Base-by-base conservation (phyloP, 2,113 vertebrate genomes). In the Rissa tridactyla region DNA sequence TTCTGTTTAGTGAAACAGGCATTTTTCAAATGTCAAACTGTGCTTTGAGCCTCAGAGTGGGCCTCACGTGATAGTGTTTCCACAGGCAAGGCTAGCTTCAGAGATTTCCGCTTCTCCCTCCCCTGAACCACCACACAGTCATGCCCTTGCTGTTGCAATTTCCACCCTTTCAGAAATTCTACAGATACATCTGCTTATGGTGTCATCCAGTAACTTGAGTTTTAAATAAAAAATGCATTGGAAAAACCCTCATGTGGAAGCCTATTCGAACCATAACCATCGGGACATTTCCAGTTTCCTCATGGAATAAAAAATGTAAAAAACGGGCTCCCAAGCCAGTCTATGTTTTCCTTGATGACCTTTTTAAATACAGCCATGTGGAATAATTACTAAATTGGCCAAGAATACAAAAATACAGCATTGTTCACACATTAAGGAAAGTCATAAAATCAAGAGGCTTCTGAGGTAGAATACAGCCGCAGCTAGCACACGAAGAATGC, bases 21-120 rank as follows among this genome's bases (percentile, higher is more conserved):
- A 52, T 86, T 91, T 96, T 92, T 86, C 86, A 85, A 87, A 75
- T 79, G 62, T 70, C 90, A 93, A 58, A 77, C 26, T 9, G 36
- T 29, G 49, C 32, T 80, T 86, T 58, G 70, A 94, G 44, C 21
- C 66, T 94, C 57, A 42, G 47, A 71, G 64, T 15, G 34, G 47
- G 75, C 71, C 60, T 65, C 55, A 15, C 11, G 46, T 62, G 82
- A 64, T 70, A 77, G 12, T 17, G 47, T 49, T 89, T 65, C 93
- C 87, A 65, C 20, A 57, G 84, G 62, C 87, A 72, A 85, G 40
- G 78, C 44, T 17, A 55, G 18, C 69, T 84, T 30, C 68, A 77
- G 81, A 78, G 32, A 30, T 34, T 82, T 76, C 81, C 29, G 65
- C 9, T 49, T 57, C 32, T 25, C 32, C 10, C 55, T 51, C 26